Evolutionary conservation across 2,113 vertebrate genomes (phyloP), one percentile per base, ranked within the genome.

Genomic region (Hymenochirus boettgeri): DNA sequence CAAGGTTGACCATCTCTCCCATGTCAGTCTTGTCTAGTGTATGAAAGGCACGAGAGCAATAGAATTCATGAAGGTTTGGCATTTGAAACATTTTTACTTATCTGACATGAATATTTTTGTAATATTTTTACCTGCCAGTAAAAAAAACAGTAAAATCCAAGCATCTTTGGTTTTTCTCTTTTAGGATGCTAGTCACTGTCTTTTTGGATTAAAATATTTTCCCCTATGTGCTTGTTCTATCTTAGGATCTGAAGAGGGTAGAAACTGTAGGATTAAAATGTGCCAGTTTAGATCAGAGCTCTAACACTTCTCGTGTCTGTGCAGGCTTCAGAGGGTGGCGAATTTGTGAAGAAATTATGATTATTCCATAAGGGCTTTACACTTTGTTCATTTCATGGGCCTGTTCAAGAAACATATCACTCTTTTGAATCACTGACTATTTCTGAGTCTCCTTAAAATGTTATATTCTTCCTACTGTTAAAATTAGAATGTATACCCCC

Each of bases 201-300:
- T 54, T 55, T 45, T 45, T 25, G 61, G 51, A 53, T 54, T 63
- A 29, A 29, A 54, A 22, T 56, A 31, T 56, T 65, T 56, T 56
- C 37, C 12, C 37, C 18, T 42, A 39, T 45, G 51, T 27, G 61
- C 50, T 19, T 19, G 26, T 57, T 57, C 54, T 57, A 57, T 57
- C 48, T 65, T 65, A 48, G 25, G 26, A 56, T 22, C 42, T 65
- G 12, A 65, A 56, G 52, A 56, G 51, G 37, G 18, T 65, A 27
- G 56, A 45, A 35, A n/a, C 35, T 39, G 35, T 45, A 29, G 22
- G 61, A 54, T 55, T 63, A 45, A 54, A 54, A 19, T 45, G 12
- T 5, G 23, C 18, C 11, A 53, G 19, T 9, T 53, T 23, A 53
- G 19, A 15, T 53, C 17, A 42, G 53, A 45, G 4, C 50, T 15